Evolutionary conservation across 2,113 vertebrate species (phyloP).

Genomic region (Theropithecus gelada): DNA sequence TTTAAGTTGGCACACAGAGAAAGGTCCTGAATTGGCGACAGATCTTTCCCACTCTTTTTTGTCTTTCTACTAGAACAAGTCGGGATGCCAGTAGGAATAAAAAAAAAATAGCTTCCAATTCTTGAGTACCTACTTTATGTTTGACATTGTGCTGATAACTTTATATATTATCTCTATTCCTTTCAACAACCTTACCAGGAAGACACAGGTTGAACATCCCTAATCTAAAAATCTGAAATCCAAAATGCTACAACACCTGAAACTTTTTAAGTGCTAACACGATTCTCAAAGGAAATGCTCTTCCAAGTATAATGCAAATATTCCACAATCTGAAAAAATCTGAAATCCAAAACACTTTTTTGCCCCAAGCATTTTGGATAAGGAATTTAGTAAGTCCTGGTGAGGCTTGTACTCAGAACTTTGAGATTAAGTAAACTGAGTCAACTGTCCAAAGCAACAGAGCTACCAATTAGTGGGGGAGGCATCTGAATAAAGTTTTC

Average conservation of each 20-base stretch:
- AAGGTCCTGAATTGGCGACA: neutral
- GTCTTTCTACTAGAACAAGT: slow-evolving; percentile 10
- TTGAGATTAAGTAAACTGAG: slow-evolving; percentile 42
- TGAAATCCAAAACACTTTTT: neutral
- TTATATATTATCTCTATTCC: neutral
- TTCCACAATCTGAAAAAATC: neutral
- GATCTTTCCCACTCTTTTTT: neutral
- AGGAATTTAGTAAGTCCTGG: neutral
- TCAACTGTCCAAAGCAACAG: neutral
- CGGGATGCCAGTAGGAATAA: neutral
- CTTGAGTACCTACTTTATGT: neutral
- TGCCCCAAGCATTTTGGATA: neutral
- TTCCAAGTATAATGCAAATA: neutral
- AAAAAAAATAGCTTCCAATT: slow-evolving; percentile 13
- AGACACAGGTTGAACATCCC: neutral
- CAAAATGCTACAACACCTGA: neutral
- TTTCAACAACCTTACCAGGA: neutral
- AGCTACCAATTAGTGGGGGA: neutral
- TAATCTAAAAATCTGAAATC: neutral
- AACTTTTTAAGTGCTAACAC: neutral
- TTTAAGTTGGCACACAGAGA: neutral
- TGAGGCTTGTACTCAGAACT: neutral
- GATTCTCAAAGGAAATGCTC: neutral
- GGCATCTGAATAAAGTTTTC: neutral
- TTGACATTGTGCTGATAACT: neutral